Conservation (phyloP, 1,140 invertebrate genomes). For the Cydia strobilella region DNA sequence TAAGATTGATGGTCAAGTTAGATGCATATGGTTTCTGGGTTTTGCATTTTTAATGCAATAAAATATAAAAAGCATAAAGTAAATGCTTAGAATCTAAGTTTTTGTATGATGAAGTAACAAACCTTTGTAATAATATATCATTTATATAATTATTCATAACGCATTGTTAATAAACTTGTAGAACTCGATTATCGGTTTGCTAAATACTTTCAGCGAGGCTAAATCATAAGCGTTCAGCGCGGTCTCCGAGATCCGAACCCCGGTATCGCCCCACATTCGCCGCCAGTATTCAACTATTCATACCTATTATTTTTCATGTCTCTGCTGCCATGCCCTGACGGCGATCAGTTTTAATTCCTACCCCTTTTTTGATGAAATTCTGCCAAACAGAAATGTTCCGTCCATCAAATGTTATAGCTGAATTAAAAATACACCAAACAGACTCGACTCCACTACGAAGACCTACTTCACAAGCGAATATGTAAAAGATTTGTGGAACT, state of each 20-base stretch:
- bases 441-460: neutral
- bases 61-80: no score
- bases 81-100: no score
- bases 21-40: no score
- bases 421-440: conserved; percentile 2
- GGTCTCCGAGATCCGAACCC: conserved; percentile 46
- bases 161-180: conserved; percentile 39
- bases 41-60: no score
- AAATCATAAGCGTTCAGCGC: neutral
- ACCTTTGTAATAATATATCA: no score
- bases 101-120: no score
- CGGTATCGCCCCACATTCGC: conserved; percentile 55
- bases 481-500: conserved; percentile 40
- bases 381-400: conserved; percentile 64
- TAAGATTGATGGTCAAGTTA: no score
- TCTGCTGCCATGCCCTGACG: conserved; percentile 59
- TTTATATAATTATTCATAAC: neutral
- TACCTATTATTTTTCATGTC: conserved; percentile 74
- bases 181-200: conserved; percentile 40
- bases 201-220: conserved; percentile 40
- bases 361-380: conserved; percentile 61
- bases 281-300: conserved; percentile 49
- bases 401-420: conserved; percentile 61
- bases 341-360: conserved; percentile 76
- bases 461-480: conserved; percentile 16